Percentiles rank a stretch among this genome's conserved stretches.
These are phyloP conservation scores for Adela reaumurella DNA, from an alignment of 2,888 invertebrate genomes.

Conservation along the genomic window DNA sequence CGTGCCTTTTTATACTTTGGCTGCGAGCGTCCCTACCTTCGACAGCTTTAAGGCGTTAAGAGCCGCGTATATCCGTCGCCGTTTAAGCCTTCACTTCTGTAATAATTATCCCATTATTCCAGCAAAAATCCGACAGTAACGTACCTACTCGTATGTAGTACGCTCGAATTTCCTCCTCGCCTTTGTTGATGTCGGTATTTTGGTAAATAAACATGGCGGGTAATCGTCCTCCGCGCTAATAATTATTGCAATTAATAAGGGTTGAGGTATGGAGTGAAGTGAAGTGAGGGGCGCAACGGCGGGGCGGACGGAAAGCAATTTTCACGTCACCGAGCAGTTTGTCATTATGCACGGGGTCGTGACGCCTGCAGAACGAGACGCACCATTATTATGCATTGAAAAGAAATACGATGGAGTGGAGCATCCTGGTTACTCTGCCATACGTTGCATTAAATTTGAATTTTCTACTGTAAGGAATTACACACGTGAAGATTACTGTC, in stretches of 20 bases:
- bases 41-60: too few relatives aligned
- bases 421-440: too few relatives aligned
- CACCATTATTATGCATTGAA: constrained; percentile 55
- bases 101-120: background rate
- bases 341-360: constrained; percentile 55
- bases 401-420: constrained; percentile 32
- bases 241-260: background rate
- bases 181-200: background rate
- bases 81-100: background rate
- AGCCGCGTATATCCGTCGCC: background rate
- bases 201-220: background rate
- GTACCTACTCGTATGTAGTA: too few relatives aligned
- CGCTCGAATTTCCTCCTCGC: background rate
- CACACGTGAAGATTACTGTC: too few relatives aligned
- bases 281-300: too few relatives aligned
- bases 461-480: too few relatives aligned
- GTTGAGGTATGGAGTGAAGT: background rate
- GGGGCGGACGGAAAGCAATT: constrained; percentile 37
- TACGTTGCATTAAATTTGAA: too few relatives aligned
- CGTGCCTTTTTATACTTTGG: too few relatives aligned
- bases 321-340: constrained; percentile 53
- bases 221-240: background rate
- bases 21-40: too few relatives aligned
- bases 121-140: background rate
- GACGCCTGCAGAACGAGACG: constrained; percentile 55